phyloP scores from a whole-genome alignment of 1,140 invertebrate genomes.

The Anastatus disparis region DNA sequence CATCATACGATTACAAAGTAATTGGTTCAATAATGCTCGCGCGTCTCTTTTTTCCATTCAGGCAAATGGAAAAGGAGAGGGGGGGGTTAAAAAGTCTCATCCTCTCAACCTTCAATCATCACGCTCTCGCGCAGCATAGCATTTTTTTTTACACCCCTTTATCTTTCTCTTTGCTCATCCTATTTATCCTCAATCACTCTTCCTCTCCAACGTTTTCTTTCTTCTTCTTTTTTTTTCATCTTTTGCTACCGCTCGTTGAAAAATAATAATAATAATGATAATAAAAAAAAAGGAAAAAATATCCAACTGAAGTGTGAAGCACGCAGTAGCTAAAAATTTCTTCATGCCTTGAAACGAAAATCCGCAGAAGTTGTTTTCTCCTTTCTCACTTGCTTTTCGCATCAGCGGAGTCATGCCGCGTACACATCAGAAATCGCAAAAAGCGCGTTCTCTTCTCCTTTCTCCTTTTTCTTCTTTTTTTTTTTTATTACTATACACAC shows the following conservation, averaged over 20 bases:
- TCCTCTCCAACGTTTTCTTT: conserved; percentile 29
- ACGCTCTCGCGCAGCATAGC: not conserved
- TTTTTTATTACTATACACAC: not conserved
- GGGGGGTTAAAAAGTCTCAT: no score
- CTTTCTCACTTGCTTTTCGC: not conserved
- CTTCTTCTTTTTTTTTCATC: conserved; percentile 30
- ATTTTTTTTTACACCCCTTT: not conserved
- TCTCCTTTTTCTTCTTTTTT: not conserved
- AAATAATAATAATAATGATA: no score
- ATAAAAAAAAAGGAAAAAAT: no score
- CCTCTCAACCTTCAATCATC: conserved; percentile 4
- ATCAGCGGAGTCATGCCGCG: not conserved
- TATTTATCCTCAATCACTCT: conserved; percentile 19
- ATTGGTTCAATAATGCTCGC: no score
- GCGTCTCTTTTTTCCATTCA: no score
- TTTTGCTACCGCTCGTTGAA: not conserved
- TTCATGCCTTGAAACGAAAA: conserved; percentile 6
- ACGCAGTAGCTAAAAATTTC: conserved; percentile 15
- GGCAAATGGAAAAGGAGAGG: no score
- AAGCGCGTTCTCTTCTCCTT: not conserved
- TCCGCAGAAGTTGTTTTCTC: conserved; percentile 1
- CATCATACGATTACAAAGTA: no score
- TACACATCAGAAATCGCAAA: conserved; percentile 12
- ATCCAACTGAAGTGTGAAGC: not conserved
- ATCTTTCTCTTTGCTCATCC: not conserved